Conservation (phyloP, 2,113 vertebrate genomes). For the Oenanthe oenanthe region DNA sequence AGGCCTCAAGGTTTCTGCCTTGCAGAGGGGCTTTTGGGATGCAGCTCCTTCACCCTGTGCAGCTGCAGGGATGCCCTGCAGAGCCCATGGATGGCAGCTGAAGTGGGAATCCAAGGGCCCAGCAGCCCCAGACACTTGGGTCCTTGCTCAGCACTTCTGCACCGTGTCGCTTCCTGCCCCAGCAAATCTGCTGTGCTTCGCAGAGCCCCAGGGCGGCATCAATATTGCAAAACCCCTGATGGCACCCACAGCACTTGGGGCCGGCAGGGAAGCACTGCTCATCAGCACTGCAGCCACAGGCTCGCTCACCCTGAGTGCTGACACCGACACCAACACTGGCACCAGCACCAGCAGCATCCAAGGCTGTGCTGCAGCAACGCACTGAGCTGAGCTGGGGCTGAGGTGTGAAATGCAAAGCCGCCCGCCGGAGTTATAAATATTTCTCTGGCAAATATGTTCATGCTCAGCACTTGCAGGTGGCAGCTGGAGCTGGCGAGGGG, state of each 20-base stretch:
- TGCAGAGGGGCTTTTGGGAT: background rate
- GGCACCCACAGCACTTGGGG: background rate
- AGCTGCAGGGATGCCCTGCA: background rate
- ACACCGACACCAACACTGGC: rapidly evolving
- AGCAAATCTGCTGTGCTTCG: rapidly evolving
- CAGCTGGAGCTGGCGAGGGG: background rate
- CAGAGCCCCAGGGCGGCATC: rapidly evolving
- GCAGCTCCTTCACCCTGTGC: background rate
- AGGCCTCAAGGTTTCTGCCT: background rate
- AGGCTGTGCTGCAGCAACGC: background rate
- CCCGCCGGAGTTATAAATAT: background rate
- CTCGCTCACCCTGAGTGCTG: rapidly evolving
- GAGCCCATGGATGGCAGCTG: background rate
- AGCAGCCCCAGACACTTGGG: rapidly evolving
- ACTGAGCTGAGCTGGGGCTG: background rate
- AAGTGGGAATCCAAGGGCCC: rapidly evolving
- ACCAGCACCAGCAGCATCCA: background rate
- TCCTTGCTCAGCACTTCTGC: background rate
- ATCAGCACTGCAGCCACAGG: background rate
- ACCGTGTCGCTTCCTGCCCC: background rate
- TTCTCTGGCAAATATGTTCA: rapidly evolving
- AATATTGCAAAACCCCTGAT: background rate
- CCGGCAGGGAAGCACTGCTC: rapidly evolving
- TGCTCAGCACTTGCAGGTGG: conserved; percentile 6
- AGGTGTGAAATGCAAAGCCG: conserved; percentile 20